These are phyloP conservation scores for Oopsacas minuta DNA, from an alignment of 37 sponge, comb jelly and placozoan species.

Conservation along the genomic window DNA sequence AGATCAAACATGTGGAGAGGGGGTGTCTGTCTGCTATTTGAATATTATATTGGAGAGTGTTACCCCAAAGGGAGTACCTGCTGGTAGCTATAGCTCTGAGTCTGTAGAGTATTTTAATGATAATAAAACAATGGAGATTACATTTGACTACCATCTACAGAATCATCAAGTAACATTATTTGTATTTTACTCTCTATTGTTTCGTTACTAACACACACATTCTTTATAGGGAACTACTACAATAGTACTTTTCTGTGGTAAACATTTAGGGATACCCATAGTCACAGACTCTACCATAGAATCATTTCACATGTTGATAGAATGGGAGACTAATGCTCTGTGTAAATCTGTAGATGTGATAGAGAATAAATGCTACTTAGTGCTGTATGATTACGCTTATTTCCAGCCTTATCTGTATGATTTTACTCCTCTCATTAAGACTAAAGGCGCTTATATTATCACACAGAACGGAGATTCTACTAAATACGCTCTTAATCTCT, in stretches of 20 bases:
- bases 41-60: not conserved
- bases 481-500: not conserved
- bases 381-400: not conserved
- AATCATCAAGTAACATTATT: not conserved
- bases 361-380: slow-evolving; percentile 8
- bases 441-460: not conserved
- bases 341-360: not conserved
- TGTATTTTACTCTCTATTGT: not conserved
- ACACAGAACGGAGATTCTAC: not conserved
- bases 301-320: not conserved
- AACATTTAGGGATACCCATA: not conserved
- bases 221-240: not conserved
- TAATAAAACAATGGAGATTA: not conserved
- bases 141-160: not conserved
- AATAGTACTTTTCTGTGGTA: not conserved
- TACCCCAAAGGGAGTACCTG: not conserved
- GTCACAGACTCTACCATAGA: not conserved
- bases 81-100: not conserved
- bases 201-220: not conserved
- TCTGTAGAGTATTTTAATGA: not conserved
- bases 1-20: not conserved
- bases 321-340: not conserved
- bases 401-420: not conserved
- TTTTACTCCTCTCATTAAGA: not conserved
- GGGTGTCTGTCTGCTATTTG: not conserved